A percentile compares a stretch with the other conserved stretches of the same genome.
Evolutionary conservation across 2,797 vertebrate genomes (phyloP).

Genomic region (Micrastur ruficollis): DNA sequence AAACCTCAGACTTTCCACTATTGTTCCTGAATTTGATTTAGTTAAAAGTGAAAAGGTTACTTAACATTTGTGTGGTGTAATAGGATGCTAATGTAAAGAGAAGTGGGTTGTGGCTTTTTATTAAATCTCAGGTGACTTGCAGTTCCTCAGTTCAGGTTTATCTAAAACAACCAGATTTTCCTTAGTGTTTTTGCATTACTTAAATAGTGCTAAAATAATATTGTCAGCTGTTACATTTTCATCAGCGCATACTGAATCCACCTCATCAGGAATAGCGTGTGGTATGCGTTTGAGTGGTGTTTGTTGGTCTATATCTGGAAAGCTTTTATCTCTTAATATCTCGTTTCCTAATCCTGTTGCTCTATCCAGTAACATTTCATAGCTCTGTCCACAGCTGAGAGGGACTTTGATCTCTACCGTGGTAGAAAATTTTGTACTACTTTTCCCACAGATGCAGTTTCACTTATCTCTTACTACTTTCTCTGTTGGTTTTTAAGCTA

Average conservation of each 20-base stretch:
- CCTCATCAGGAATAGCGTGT: neutral
- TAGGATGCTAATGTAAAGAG: neutral
- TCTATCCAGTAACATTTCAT: neutral
- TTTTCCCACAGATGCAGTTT: neutral
- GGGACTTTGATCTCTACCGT: neutral
- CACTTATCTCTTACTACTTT: neutral
- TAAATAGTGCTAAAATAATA: neutral
- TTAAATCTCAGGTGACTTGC: neutral
- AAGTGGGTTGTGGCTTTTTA: neutral
- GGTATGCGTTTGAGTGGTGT: neutral
- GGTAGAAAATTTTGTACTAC: neutral
- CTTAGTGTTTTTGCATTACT: neutral
- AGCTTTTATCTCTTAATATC: slow-evolving; percentile 9
- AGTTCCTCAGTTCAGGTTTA: neutral
- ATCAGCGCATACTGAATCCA: neutral
- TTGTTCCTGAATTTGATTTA: neutral
- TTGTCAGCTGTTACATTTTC: neutral
- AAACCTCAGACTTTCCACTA: neutral
- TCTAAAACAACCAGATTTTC: neutral
- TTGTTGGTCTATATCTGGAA: slow-evolving; percentile 6
- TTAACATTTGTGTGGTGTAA: neutral
- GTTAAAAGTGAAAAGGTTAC: neutral
- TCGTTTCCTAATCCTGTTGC: slow-evolving; percentile 35
- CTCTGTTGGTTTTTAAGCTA: neutral
- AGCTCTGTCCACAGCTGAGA: slow-evolving; percentile 14